Percentiles rank a stretch among this genome's conserved stretches.
phyloP scores from a whole-genome alignment of 2,888 invertebrate genomes.

The Athrips mouffetella region DNA sequence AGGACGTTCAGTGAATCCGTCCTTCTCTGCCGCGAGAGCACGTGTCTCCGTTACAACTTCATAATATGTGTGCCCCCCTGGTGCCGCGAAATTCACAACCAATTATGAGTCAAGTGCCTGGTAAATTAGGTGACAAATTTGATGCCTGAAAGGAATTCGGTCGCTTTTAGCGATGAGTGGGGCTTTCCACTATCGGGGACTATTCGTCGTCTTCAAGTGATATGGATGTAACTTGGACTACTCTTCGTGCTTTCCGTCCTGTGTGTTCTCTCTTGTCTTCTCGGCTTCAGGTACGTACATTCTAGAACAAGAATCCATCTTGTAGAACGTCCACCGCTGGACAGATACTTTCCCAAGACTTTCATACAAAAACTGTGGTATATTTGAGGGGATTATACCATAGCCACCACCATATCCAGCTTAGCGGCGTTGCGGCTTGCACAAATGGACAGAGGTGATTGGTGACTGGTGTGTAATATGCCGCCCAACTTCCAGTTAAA shows the following conservation, averaged over 20 bases:
- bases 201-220: conserved; percentile 64
- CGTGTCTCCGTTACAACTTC: conserved; percentile 76
- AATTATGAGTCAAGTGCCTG: conserved; percentile 76
- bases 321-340: too few relatives aligned
- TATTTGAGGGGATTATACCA: too few relatives aligned
- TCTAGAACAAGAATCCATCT: neutral
- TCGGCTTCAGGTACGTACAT: conserved; percentile 57
- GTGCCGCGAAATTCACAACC: conserved; percentile 74
- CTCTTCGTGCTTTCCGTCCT: conserved; percentile 72
- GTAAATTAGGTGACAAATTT: conserved; percentile 68
- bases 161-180: conserved; percentile 63
- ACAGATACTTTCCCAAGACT: too few relatives aligned
- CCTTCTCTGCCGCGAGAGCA: conserved; percentile 78
- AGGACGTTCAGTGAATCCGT: conserved; percentile 79
- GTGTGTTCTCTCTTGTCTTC: conserved; percentile 56
- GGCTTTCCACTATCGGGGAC: conserved; percentile 59
- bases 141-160: conserved; percentile 67
- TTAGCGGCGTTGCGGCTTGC: too few relatives aligned
- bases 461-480: too few relatives aligned
- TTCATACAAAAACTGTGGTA: too few relatives aligned
- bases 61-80: conserved; percentile 74
- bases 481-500: too few relatives aligned
- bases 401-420: too few relatives aligned
- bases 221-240: conserved; percentile 70
- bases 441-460: too few relatives aligned